Conservation (phyloP, 92 coral and sea anemone genomes). For the Anthopleura xanthogrammica region DNA sequence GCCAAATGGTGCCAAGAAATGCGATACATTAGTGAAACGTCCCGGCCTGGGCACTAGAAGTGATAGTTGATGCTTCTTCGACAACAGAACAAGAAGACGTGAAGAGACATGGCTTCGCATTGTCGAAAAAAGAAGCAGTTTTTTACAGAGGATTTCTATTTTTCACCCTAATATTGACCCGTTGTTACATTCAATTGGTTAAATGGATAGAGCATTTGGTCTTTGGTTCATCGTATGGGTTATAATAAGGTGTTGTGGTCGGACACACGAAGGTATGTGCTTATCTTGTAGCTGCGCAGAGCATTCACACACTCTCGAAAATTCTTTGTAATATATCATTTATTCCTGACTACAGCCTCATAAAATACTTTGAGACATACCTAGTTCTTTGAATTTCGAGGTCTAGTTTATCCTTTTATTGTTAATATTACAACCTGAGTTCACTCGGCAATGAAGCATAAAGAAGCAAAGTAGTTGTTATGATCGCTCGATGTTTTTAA, state of each 20-base stretch:
- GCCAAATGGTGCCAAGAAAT: background rate
- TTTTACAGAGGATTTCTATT: background rate
- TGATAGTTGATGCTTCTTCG: background rate
- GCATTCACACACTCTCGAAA: background rate
- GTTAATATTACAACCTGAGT: background rate
- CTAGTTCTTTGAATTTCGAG: background rate
- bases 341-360: background rate
- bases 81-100: background rate
- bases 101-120: background rate
- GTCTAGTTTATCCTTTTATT: background rate
- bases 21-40: background rate
- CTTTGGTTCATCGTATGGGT: slow-evolving; percentile 2
- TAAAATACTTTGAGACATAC: background rate
- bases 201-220: slow-evolving; percentile 8
- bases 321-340: background rate
- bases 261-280: slow-evolving; percentile 32
- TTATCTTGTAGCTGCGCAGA: slow-evolving; percentile 2
- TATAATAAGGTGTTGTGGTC: slow-evolving; percentile 10
- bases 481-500: background rate
- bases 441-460: background rate
- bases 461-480: background rate
- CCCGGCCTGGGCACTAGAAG: slow-evolving; percentile 6
- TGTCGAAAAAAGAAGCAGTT: background rate
- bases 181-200: background rate
- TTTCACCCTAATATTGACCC: background rate